phyloP scores from a whole-genome alignment of 2,113 vertebrate species.

The Rhinolophus sinicus region DNA sequence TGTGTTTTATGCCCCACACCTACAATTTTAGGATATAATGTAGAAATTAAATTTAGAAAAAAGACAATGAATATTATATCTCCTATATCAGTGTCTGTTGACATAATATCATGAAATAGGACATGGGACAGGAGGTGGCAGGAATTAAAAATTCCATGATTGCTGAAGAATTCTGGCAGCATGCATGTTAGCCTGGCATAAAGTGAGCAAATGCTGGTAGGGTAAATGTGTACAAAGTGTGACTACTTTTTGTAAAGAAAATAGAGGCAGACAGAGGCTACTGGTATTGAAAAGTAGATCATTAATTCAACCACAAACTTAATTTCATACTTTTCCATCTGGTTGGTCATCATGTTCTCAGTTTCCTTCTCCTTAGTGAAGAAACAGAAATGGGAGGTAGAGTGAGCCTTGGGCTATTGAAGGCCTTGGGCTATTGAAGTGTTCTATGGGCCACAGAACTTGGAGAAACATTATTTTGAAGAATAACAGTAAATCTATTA shows the following conservation, averaged over 20 bases:
- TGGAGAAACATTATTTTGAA: slow-evolving; percentile 23
- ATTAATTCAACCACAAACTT: background rate
- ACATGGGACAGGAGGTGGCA: too few relatives aligned
- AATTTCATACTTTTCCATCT: background rate
- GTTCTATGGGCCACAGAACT: background rate
- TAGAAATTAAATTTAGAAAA: slow-evolving; percentile 30
- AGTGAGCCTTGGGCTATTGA: background rate
- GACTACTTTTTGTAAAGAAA: background rate
- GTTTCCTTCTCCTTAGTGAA: background rate
- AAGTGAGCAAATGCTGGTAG: background rate
- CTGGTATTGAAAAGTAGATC: background rate
- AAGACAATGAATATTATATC: background rate
- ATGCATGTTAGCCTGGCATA: background rate
- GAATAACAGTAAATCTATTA: background rate
- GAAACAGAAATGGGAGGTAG: background rate
- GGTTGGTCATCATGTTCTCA: background rate
- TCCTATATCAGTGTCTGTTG: background rate
- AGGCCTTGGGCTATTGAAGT: background rate
- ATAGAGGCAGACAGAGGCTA: background rate
- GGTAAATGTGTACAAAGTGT: background rate
- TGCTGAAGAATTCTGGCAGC: background rate
- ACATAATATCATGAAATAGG: background rate
- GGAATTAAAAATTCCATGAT: background rate
- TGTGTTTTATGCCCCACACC: background rate
- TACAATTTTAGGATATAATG: background rate